These are phyloP conservation scores for Seriola rivoliana DNA, from an alignment of 2,113 vertebrate species.

Conservation along the genomic window DNA sequence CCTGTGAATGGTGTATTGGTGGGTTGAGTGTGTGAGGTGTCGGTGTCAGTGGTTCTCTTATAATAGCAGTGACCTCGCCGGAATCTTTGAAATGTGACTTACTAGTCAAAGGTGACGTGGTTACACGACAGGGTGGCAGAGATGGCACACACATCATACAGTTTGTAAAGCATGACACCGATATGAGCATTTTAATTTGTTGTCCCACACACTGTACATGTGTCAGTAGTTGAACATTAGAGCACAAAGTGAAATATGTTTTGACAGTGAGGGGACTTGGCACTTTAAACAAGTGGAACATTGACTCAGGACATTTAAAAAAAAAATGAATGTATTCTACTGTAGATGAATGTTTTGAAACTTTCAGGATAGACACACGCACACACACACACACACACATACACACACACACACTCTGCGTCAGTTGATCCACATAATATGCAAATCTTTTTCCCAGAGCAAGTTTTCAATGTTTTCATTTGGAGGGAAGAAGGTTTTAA, in stretches of 20 bases:
- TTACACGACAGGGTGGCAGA: not conserved
- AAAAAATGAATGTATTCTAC: not conserved
- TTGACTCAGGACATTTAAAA: conserved; percentile 1
- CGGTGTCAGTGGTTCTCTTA: conserved; percentile 31
- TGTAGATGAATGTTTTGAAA: not conserved
- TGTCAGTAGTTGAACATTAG: conserved; percentile 15
- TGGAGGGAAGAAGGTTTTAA: not conserved
- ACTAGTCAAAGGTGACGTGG: conserved; percentile 40
- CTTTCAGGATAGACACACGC: not conserved
- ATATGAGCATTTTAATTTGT: conserved; percentile 1
- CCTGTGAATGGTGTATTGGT: conserved; percentile 4
- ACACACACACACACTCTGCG: not conserved
- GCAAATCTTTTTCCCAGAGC: not conserved
- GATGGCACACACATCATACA: not conserved
- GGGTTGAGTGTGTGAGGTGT: not conserved
- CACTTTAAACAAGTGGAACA: conserved; percentile 5
- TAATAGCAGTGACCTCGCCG: conserved; percentile 57
- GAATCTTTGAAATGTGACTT: conserved; percentile 52
- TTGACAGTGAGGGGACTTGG: not conserved
- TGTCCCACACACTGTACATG: not conserved
- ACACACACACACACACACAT: not conserved
- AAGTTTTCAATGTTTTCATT: not conserved
- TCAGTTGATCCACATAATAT: not conserved
- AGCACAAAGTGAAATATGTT: not conserved
- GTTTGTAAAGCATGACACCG: not conserved